Evolutionary conservation across 2,888 invertebrate genomes (phyloP), one percentile per base, ranked within the genome.

Genomic region (Agrotis puta): DNA sequence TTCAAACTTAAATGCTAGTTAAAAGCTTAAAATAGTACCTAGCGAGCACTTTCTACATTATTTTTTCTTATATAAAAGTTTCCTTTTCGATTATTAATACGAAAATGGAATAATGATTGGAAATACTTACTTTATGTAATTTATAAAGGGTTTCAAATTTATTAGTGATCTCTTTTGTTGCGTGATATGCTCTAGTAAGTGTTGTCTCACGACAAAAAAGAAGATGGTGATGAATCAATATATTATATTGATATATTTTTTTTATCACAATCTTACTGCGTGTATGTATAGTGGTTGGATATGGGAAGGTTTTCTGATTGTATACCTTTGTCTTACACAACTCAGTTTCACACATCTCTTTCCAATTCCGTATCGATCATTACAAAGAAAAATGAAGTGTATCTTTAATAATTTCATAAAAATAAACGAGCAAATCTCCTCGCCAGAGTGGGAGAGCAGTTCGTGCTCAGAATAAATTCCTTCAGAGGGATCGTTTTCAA

Each of bases 401-500:
- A 91, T 92, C 92, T 93, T 92, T 92, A 93, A 95, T 95, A 94
- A 95, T 95, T 95, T 94, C 93, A 94, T 94, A 95, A 95, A 95
- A 95, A 95, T 94, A 94, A 95, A 94, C 94, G 94, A 94, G 94
- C 93, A 95, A 95, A 95, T 95, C 95, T 95, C 92, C 93, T 94
- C 93, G 89, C 92, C 91, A 91, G 91, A 93, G 94, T 93, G 93
- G 92, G 91, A 90, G 93, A 94, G 92, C 92, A 93, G 95, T 94
- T 95, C 95, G 95, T 95, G 95, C 95, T 87, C 92, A 89, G 95
- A 95, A 95, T 96, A 95, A 95, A 96, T 96, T 95, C 95, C 94
- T 94, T 93, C 93, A 94, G 93, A 94, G 95, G 93, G 95, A 94
- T 95, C 95, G 95, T 95, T 95, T 96, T 95, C 95, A 95, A 95